Percentiles rank a stretch among this genome's conserved stretches.
Evolutionary conservation across 2,888 invertebrate genomes (phyloP).

Genomic region (Acanthosepion lycidas): DNA sequence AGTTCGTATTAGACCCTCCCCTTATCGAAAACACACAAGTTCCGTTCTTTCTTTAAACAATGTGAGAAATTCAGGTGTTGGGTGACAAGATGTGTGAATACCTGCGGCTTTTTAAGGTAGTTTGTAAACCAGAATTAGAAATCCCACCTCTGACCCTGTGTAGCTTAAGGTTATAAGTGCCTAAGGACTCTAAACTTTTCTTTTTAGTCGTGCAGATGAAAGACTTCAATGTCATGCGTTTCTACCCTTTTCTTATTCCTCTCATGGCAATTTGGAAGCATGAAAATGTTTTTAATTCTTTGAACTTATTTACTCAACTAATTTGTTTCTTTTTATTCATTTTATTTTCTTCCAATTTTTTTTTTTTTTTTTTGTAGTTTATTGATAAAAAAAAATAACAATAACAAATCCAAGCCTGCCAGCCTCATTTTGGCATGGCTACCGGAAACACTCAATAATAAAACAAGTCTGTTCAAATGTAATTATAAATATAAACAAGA

Average conservation of each 20-base stretch:
- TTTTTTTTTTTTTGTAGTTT: not conserved
- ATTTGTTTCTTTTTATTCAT: not conserved
- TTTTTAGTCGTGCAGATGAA: not conserved
- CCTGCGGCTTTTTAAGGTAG: not conserved
- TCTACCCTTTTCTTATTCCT: not conserved
- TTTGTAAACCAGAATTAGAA: not conserved
- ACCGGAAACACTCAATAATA: not conserved
- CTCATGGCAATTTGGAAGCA: not conserved
- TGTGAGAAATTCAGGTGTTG: not conserved
- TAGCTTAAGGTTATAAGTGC: not conserved
- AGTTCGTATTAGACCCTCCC: not conserved
- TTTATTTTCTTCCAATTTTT: not conserved
- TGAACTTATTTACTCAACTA: not conserved
- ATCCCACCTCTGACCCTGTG: not conserved
- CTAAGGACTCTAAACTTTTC: not conserved
- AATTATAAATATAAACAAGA: slow-evolving; percentile 33
- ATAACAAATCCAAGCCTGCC: not conserved
- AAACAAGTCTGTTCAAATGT: slow-evolving; percentile 14
- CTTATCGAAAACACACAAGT: not conserved
- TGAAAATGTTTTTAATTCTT: not conserved
- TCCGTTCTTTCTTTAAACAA: not conserved
- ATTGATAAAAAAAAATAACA: not conserved
- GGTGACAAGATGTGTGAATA: not conserved
- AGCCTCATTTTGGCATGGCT: too few relatives aligned
- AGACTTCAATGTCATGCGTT: not conserved